A percentile compares a stretch with the other conserved stretches of the same genome.
These are phyloP conservation scores for Aleiodes alternator DNA, from an alignment of 2,888 invertebrate species.

Conservation along the genomic window DNA sequence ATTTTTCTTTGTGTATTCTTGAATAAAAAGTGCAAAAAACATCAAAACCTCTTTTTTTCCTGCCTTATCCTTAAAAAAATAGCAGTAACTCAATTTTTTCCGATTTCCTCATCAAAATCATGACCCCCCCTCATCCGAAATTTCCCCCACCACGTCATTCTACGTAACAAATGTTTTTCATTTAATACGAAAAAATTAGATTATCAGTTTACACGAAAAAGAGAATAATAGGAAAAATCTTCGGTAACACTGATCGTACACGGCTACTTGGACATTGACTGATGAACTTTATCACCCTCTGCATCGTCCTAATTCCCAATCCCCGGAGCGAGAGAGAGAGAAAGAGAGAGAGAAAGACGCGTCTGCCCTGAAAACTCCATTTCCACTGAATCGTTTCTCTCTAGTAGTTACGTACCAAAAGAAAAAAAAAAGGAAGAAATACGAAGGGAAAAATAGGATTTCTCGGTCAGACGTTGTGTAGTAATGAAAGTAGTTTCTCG, in stretches of 20 bases:
- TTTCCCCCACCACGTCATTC: neutral
- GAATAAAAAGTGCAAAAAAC: too few species aligned
- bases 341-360: constrained; percentile 17
- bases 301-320: neutral
- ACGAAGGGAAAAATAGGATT: constrained; percentile 22
- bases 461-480: neutral
- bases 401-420: neutral
- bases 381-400: constrained; percentile 37
- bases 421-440: neutral
- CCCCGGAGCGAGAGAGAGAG: neutral
- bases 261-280: constrained; percentile 57
- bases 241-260: constrained; percentile 1
- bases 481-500: constrained; percentile 29
- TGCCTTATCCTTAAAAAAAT: too few species aligned
- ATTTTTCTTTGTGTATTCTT: too few species aligned
- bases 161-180: too few species aligned
- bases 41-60: too few species aligned
- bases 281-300: constrained; percentile 49
- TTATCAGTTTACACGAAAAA: constrained; percentile 66
- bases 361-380: constrained; percentile 36
- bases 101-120: too few species aligned
- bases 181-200: constrained; percentile 22
- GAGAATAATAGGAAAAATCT: neutral
- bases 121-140: neutral
- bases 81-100: too few species aligned